Evolutionary conservation across 2,888 invertebrate species (phyloP).

Genomic region (Antheraea assamensis): DNA sequence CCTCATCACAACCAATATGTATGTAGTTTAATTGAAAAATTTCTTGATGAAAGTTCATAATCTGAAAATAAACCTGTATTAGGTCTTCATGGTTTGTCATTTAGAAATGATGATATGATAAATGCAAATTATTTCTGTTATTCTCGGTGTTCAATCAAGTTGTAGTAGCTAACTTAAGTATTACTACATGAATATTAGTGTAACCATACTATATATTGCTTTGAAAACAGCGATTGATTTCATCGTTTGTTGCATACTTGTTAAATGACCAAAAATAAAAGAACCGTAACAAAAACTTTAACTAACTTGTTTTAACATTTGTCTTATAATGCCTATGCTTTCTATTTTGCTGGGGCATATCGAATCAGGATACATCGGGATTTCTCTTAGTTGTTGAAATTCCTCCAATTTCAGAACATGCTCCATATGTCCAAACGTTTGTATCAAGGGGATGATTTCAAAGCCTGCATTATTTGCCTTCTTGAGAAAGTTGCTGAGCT

Average conservation of each 20-base stretch:
- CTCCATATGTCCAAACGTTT: constrained; percentile 93
- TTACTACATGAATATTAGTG: neutral
- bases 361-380: constrained; percentile 81
- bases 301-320: constrained; percentile 87
- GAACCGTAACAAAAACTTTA: neutral
- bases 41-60: constrained; percentile 59
- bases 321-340: constrained; percentile 80
- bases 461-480: constrained; percentile 81
- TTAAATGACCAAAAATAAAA: neutral
- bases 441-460: constrained; percentile 90
- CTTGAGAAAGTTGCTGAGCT: constrained; percentile 56
- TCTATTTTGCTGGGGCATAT: constrained; percentile 86
- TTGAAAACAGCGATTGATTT: too few relatives aligned
- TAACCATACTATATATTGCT: neutral
- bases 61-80: constrained; percentile 49
- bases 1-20: constrained; percentile 93
- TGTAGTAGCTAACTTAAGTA: neutral
- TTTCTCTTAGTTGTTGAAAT: constrained; percentile 86
- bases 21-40: constrained; percentile 67
- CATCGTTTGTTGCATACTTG: neutral
- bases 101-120: neutral
- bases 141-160: neutral
- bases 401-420: constrained; percentile 87
- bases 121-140: too few relatives aligned
- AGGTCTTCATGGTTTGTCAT: neutral